These are phyloP conservation scores for Cardiocondyla obscurior DNA, from an alignment of 1,140 invertebrate species.

Conservation along the genomic window DNA sequence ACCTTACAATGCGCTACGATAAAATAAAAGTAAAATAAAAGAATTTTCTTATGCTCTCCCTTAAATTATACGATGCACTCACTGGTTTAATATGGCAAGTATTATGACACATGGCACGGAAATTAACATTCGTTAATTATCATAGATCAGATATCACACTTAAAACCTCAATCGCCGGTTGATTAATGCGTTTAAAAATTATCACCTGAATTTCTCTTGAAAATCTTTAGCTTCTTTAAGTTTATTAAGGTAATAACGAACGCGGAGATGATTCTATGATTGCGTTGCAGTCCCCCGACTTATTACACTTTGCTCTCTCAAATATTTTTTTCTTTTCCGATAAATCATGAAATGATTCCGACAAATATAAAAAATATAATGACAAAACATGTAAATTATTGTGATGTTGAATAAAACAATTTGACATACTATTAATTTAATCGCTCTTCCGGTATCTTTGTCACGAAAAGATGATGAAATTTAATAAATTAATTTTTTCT, in stretches of 20 bases:
- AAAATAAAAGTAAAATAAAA: constrained; percentile 39
- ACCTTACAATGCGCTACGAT: background rate
- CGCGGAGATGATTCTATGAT: constrained; percentile 4
- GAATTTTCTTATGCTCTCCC: background rate
- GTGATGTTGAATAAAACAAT: background rate
- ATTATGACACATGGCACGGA: constrained; percentile 65
- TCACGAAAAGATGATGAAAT: no score
- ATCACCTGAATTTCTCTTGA: background rate
- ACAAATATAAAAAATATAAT: no score
- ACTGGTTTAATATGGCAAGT: constrained; percentile 67
- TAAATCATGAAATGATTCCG: background rate
- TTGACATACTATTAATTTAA: no score
- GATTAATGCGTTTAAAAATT: constrained; percentile 4
- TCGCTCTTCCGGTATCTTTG: no score
- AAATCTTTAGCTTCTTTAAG: background rate
- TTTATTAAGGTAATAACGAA: background rate
- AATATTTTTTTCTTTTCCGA: background rate
- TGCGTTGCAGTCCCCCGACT: background rate
- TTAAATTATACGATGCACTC: constrained; percentile 35
- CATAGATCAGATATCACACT: constrained; percentile 51
- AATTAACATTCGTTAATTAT: constrained; percentile 19
- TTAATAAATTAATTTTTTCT: no score
- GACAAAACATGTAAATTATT: no score
- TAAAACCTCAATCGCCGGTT: background rate
- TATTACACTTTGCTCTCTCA: background rate